Percentiles rank a stretch among this genome's conserved stretches.
Evolutionary conservation across 2,113 vertebrate genomes (phyloP).

Genomic region (Dicaeum eximium): DNA sequence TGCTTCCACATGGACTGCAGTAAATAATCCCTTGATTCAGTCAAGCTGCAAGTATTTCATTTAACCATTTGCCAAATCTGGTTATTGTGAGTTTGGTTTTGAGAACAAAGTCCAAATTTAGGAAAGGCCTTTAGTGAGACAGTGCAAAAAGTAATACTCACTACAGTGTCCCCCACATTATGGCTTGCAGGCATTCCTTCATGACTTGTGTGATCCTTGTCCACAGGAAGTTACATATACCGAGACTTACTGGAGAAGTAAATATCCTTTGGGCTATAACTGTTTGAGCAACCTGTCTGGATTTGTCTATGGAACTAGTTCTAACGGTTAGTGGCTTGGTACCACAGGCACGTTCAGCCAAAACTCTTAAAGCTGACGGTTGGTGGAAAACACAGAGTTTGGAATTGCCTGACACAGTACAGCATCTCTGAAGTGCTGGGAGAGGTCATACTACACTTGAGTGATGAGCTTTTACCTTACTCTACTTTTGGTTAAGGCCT

Average conservation of each 20-base stretch:
- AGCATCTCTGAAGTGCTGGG: not conserved
- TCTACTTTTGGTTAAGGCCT: not conserved
- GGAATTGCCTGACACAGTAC: not conserved
- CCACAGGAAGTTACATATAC: not conserved
- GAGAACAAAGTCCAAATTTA: not conserved
- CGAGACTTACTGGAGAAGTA: not conserved
- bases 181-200: not conserved
- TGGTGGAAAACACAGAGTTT: not conserved
- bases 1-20: not conserved
- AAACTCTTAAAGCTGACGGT: rapidly evolving
- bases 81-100: not conserved
- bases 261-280: too few species aligned
- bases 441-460: not conserved
- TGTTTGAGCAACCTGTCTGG: not conserved
- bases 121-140: not conserved
- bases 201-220: not conserved
- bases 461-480: not conserved
- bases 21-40: not conserved
- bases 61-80: not conserved
- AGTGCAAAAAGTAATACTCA: not conserved
- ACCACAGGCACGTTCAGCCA: not conserved
- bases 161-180: not conserved
- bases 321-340: not conserved
- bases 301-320: not conserved
- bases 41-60: not conserved